These are phyloP conservation scores for Agrilus mali DNA, from an alignment of 2,888 invertebrate species.

Conservation along the genomic window DNA sequence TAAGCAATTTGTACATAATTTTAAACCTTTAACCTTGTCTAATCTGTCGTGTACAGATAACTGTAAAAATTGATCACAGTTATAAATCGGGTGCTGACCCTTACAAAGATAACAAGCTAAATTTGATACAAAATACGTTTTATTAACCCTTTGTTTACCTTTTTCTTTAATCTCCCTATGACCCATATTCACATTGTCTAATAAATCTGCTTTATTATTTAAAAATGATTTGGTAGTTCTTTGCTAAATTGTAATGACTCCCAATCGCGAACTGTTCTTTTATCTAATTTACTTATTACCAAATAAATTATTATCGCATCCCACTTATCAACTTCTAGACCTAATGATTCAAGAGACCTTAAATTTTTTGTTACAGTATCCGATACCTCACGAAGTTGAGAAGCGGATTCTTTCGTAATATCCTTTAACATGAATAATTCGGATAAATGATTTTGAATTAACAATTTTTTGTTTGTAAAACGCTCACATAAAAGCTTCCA, in stretches of 20 bases:
- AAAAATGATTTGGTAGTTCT: not conserved
- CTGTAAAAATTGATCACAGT: not conserved
- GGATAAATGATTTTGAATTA: no score
- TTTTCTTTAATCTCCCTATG: not conserved
- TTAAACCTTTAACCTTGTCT: not conserved
- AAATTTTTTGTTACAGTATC: no score
- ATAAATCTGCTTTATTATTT: not conserved
- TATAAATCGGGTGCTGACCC: not conserved
- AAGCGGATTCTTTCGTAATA: no score
- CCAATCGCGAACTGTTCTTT: not conserved
- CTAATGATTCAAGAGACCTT: no score
- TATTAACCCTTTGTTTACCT: no score
- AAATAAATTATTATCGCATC: constrained; percentile 1
- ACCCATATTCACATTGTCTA: not conserved
- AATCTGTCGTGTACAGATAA: not conserved
- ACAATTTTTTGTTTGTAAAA: no score
- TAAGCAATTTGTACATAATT: constrained; percentile 4
- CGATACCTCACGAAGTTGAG: no score
- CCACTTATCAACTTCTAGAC: no score
- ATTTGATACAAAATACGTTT: no score
- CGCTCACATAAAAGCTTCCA: no score
- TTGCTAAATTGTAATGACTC: not conserved
- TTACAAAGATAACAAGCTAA: constrained; percentile 1
- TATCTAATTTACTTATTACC: constrained; percentile 2
- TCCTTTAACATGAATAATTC: no score